Evolutionary conservation across 2,113 vertebrate genomes (phyloP).

Genomic region (Rutilus rutilus): DNA sequence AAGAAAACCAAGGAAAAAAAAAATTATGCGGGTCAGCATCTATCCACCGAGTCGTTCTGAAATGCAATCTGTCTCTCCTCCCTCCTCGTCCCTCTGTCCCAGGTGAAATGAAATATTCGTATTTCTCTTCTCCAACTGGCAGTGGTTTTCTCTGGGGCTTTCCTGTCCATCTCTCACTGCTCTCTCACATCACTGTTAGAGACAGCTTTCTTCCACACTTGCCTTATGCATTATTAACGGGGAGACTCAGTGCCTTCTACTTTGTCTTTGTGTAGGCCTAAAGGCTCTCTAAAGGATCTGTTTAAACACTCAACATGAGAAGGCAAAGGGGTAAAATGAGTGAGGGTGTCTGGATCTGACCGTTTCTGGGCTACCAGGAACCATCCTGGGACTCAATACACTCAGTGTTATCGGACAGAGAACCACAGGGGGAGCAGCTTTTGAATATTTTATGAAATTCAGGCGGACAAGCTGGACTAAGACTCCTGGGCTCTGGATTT

Average conservation of each 20-base stretch:
- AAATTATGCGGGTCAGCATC: constrained; percentile 6
- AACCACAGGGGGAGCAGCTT: background rate
- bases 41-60: background rate
- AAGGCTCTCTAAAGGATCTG: constrained; percentile 35
- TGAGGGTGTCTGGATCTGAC: constrained; percentile 4
- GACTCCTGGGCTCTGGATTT: background rate
- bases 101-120: background rate
- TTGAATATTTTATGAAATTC: constrained; percentile 35
- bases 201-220: background rate
- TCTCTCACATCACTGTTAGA: background rate
- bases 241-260: constrained; percentile 26
- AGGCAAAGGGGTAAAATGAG: constrained; percentile 27
- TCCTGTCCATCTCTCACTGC: background rate
- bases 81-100: background rate
- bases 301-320: constrained; percentile 36
- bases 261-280: constrained; percentile 20
- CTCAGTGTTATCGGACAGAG: background rate
- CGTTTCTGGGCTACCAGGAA: background rate
- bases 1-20: background rate
- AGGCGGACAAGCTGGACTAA: constrained; percentile 11
- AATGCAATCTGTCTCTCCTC: constrained; percentile 6
- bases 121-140: constrained; percentile 4
- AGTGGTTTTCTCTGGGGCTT: constrained; percentile 22
- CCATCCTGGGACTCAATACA: background rate
- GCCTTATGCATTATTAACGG: constrained; percentile 49